Evolutionary conservation across 2,113 vertebrate genomes (phyloP).

Genomic region (Crotalus horridus): DNA sequence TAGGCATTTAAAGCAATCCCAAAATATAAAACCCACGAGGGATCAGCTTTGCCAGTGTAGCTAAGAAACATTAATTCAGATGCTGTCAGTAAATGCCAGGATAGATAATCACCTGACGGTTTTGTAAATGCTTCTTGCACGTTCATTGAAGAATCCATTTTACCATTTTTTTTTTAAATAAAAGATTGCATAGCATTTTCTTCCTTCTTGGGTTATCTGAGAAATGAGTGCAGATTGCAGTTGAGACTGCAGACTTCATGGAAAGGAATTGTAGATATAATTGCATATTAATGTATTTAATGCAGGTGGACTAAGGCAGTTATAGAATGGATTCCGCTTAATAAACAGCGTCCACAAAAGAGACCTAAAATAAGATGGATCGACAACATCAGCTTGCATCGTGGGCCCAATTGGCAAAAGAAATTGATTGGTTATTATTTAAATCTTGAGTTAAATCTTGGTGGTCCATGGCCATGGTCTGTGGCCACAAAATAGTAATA

Average conservation of each 20-base stretch:
- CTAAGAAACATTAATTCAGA: background rate
- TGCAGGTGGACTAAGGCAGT: background rate
- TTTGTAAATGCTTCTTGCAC: background rate
- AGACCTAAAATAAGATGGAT: too few relatives aligned
- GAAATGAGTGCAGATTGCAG: background rate
- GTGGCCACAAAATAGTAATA: too few relatives aligned
- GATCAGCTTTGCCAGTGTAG: background rate
- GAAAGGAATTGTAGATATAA: background rate
- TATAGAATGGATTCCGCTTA: background rate
- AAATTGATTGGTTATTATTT: too few relatives aligned
- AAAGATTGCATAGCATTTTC: too few relatives aligned
- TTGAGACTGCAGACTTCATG: background rate
- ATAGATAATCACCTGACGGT: background rate
- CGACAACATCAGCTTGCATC: too few relatives aligned
- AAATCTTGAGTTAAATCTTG: too few relatives aligned
- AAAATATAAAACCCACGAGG: background rate
- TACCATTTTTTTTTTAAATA: background rate
- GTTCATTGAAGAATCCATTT: background rate
- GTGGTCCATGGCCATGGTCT: too few relatives aligned
- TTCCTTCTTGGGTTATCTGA: background rate
- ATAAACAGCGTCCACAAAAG: too few relatives aligned
- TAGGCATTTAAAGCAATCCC: background rate
- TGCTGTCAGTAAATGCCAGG: background rate
- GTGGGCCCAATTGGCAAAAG: too few relatives aligned
- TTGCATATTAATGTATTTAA: background rate